phyloP scores from a whole-genome alignment of 2,888 invertebrate species.

The Cantharis nigra region DNA sequence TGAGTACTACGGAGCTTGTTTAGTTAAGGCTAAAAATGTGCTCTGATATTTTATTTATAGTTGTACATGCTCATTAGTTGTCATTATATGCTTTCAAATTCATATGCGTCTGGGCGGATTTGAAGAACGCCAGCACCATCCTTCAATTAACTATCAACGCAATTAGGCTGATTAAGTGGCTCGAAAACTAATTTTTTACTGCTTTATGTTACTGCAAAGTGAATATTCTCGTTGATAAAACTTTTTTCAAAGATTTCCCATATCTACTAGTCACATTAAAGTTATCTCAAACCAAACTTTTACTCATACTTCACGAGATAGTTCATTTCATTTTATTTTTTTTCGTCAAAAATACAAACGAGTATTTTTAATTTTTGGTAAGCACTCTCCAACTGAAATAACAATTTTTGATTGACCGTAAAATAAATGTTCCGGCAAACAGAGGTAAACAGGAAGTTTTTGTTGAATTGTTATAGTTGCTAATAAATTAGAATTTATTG shows the following conservation, averaged over 20 bases:
- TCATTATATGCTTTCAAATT: conserved; percentile 7
- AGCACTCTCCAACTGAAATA: background rate
- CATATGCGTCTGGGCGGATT: background rate
- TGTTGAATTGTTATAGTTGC: background rate
- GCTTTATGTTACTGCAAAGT: background rate
- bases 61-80: conserved; percentile 3
- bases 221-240: background rate
- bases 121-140: background rate
- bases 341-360: background rate
- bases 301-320: background rate
- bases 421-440: background rate
- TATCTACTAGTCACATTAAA: background rate
- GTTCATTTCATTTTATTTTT: background rate
- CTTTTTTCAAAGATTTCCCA: background rate
- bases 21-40: background rate
- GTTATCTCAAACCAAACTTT: background rate
- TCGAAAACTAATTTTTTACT: background rate
- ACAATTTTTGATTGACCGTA: background rate
- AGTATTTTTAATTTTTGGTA: background rate
- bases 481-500: background rate
- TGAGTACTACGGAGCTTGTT: background rate
- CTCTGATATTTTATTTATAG: conserved; percentile 15
- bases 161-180: background rate
- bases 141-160: background rate
- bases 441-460: background rate